Evolutionary conservation across 2,888 invertebrate species (phyloP).

Genomic region (Lasius fuliginosus): DNA sequence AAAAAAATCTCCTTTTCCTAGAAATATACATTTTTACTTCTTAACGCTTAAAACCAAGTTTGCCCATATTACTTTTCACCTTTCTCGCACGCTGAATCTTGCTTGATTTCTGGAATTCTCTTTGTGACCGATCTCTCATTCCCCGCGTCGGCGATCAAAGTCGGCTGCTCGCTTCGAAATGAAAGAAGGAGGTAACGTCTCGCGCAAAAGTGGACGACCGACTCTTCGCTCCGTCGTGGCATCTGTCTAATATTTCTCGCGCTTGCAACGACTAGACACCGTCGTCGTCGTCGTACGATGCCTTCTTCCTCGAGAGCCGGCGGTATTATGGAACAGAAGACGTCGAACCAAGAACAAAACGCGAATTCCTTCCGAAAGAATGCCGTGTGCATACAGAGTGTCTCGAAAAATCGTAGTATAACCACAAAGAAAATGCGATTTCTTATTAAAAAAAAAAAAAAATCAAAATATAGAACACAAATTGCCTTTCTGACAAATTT

Average conservation of each 20-base stretch:
- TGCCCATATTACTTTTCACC: background rate
- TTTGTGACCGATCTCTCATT: slow-evolving; percentile 31
- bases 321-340: slow-evolving; percentile 56
- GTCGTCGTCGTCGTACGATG: slow-evolving; percentile 17
- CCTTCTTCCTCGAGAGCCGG: slow-evolving; percentile 44
- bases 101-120: slow-evolving; percentile 38
- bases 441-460: background rate
- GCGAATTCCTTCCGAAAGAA: slow-evolving; percentile 75
- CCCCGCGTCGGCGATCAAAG: slow-evolving; percentile 43
- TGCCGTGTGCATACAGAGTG: slow-evolving; percentile 49
- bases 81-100: background rate
- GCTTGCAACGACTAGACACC: slow-evolving; percentile 47
- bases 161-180: slow-evolving; percentile 45
- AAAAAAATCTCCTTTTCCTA: slow-evolving; percentile 9
- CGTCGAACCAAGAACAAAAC: slow-evolving; percentile 69
- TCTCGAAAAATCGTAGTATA: background rate
- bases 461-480: background rate
- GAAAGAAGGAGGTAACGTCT: slow-evolving; percentile 39
- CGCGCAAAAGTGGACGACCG: slow-evolving; percentile 40
- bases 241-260: slow-evolving; percentile 72
- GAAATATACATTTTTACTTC: slow-evolving; percentile 1
- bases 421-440: background rate
- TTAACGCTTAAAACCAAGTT: slow-evolving; percentile 10
- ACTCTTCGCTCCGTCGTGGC: slow-evolving; percentile 32
- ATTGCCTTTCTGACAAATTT: background rate